These are phyloP conservation scores for Limnodromus scolopaceus DNA, from an alignment of 2,797 vertebrate genomes.

Conservation along the genomic window DNA sequence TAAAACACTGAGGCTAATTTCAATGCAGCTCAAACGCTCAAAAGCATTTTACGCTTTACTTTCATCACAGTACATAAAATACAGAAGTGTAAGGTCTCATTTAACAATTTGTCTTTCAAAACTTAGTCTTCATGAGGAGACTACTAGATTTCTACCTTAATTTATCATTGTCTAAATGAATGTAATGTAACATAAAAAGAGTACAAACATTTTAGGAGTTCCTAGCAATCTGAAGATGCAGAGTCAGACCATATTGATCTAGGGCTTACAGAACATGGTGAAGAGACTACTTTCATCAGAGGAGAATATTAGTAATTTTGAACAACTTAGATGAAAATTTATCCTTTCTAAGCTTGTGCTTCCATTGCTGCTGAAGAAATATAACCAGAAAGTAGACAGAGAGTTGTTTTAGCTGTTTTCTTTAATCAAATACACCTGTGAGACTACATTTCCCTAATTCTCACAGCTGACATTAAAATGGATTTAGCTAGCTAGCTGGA, in stretches of 20 bases:
- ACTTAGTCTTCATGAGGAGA: background rate
- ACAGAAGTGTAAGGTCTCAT: background rate
- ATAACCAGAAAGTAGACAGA: background rate
- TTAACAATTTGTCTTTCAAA: background rate
- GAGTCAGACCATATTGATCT: background rate
- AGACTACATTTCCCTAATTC: conserved; percentile 33
- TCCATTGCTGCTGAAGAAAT: background rate
- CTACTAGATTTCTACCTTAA: background rate
- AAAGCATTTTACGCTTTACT: background rate
- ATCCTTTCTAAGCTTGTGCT: background rate
- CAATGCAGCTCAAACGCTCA: background rate
- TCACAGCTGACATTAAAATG: conserved; percentile 39
- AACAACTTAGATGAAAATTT: background rate
- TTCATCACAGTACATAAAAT: background rate
- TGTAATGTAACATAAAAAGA: background rate
- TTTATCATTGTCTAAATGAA: background rate
- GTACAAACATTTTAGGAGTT: background rate
- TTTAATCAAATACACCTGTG: conserved; percentile 15
- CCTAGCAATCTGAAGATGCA: background rate
- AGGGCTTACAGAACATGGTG: background rate
- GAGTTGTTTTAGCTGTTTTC: conserved; percentile 5
- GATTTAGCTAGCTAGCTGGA: conserved; percentile 30
- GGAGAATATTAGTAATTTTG: background rate
- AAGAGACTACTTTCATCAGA: background rate
- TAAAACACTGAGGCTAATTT: background rate